Evolutionary conservation across 2,113 vertebrate genomes (phyloP), one percentile per base, ranked within the genome.

Genomic region (Hemibagrus wyckioides): DNA sequence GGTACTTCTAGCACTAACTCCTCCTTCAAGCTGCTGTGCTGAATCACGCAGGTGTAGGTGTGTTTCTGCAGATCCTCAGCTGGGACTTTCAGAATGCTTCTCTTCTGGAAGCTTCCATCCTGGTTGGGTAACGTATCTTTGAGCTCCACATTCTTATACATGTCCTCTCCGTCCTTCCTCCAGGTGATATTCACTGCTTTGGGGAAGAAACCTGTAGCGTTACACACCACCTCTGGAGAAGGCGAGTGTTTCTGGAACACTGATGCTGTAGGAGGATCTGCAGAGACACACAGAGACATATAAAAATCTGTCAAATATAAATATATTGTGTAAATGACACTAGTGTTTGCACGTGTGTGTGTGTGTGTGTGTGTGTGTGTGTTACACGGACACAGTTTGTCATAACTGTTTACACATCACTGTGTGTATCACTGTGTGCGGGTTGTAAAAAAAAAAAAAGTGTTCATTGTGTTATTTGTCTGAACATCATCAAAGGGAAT

Each of bases 181-280:
- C 91, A 92, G 82, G 77, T 10, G 80, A 92, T 80, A 28, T 25
- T 54, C 33, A 90, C 11, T 54, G 13, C 82, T 23, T 28, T 89
- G 2, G 94, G 94, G 33, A 90, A 93, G 90, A 94, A 94, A 19
- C 90, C 90, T 0, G 92, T 93, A 88, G 85, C 90, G 0, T 88
- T 92, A 89, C 94, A 94, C 82, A 83, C 41, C 25, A 93, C 90
- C 36, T 89, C 89, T 59, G 59, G 59, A 61, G 59, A 13, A 61
- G 9, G 5, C 3, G 59, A 65, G 63, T 65, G 25, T 15, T 15
- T 65, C 75, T 87, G 89, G 44, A 85, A 4, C 44, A 90, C 36
- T 73, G 41, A 83, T 36, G 83, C 85, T 54, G 83, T 23, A 79
- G 87, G 89, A 57, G 6, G 54, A 25, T 83, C 88, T 90, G 63